These are phyloP conservation scores for Chelonia mydas DNA, from an alignment of 2,797 vertebrate genomes.

Conservation along the genomic window DNA sequence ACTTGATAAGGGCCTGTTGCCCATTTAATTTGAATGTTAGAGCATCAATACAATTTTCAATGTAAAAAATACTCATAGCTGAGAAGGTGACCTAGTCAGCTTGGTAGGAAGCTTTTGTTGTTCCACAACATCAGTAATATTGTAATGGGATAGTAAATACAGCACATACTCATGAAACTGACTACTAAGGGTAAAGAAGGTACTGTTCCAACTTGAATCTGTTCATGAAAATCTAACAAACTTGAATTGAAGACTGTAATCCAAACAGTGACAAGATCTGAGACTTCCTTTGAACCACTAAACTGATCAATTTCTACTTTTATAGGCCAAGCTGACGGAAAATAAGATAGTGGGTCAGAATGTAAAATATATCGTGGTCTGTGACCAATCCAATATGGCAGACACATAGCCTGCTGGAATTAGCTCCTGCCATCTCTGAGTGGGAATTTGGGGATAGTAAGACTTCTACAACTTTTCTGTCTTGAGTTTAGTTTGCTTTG, in stretches of 20 bases:
- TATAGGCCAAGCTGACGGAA: slow-evolving; percentile 53
- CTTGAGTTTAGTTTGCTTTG: not conserved
- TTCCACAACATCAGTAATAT: not conserved
- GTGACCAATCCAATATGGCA: slow-evolving; percentile 28
- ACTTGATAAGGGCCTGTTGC: not conserved
- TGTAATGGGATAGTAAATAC: not conserved
- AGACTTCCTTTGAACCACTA: slow-evolving; percentile 48
- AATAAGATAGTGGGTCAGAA: slow-evolving; percentile 11
- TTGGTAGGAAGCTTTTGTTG: not conserved
- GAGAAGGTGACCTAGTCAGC: not conserved
- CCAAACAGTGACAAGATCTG: not conserved
- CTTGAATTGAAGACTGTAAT: not conserved
- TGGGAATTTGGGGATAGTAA: not conserved
- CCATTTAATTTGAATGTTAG: not conserved
- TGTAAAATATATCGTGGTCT: slow-evolving; percentile 38
- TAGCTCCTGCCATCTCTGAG: slow-evolving; percentile 3
- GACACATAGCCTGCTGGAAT: not conserved
- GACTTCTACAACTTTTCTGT: not conserved
- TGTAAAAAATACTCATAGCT: not conserved
- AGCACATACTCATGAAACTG: not conserved
- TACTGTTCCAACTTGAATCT: not conserved
- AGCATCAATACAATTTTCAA: not conserved
- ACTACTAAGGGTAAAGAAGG: not conserved
- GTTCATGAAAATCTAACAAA: not conserved
- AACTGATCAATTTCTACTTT: slow-evolving; percentile 50